phyloP scores from a whole-genome alignment of 1,140 invertebrate species.

The Caligus rogercresseyi region DNA sequence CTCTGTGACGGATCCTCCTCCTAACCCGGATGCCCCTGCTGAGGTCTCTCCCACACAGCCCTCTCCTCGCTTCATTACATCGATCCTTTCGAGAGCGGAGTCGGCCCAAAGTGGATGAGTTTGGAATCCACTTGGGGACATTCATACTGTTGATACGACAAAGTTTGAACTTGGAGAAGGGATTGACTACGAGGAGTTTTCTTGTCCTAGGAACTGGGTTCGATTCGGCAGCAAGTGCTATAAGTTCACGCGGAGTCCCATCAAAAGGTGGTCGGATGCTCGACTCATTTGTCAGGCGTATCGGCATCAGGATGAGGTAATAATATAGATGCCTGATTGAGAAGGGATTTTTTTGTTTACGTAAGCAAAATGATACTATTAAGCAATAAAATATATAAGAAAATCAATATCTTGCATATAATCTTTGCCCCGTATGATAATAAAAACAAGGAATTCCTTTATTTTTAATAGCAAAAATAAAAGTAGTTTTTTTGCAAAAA shows the following conservation, averaged over 20 bases:
- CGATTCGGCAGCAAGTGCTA: slow-evolving; percentile 58
- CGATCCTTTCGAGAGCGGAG: background rate
- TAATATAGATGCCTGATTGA: too few species aligned
- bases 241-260: slow-evolving; percentile 65
- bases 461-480: too few species aligned
- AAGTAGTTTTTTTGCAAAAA: too few species aligned
- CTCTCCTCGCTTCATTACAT: background rate
- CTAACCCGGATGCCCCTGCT: too few species aligned
- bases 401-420: too few species aligned
- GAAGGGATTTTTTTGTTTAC: too few species aligned
- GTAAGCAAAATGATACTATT: too few species aligned
- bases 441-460: too few species aligned
- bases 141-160: slow-evolving; percentile 14
- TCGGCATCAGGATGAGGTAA: slow-evolving; percentile 17
- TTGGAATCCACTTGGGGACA: slow-evolving; percentile 20
- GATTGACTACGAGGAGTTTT: slow-evolving; percentile 13
- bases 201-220: slow-evolving; percentile 66
- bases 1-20: background rate
- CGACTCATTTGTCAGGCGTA: slow-evolving; percentile 49
- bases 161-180: slow-evolving; percentile 9
- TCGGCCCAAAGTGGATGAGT: slow-evolving; percentile 19
- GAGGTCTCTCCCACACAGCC: background rate
- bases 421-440: too few species aligned
- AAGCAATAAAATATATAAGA: too few species aligned
- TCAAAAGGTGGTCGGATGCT: slow-evolving; percentile 54